These are phyloP conservation scores for Thecocarcelia acutangulata DNA, from an alignment of 2,888 invertebrate species.

Conservation along the genomic window DNA sequence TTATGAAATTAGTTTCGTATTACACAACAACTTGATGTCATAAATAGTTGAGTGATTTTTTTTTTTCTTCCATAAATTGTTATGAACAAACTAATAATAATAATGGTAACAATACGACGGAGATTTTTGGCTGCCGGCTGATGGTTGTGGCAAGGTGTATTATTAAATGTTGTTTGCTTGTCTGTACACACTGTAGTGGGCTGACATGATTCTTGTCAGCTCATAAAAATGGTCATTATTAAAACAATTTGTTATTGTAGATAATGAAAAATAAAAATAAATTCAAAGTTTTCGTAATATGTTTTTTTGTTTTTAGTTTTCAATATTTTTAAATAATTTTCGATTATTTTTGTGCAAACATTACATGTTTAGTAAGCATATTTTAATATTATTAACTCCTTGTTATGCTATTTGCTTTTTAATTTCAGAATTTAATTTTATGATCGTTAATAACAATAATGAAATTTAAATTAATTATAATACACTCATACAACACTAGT, in stretches of 20 bases:
- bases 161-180: constrained; percentile 33
- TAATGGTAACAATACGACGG: neutral
- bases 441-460: constrained; percentile 51
- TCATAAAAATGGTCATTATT: constrained; percentile 51
- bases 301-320: neutral
- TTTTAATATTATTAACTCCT: neutral
- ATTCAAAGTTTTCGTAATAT: constrained; percentile 8
- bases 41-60: neutral
- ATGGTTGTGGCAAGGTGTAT: constrained; percentile 29
- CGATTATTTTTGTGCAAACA: neutral
- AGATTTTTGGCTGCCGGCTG: constrained; percentile 19
- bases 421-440: constrained; percentile 35
- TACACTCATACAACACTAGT: neutral
- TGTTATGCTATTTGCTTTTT: neutral
- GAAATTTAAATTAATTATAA: constrained; percentile 5
- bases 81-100: neutral
- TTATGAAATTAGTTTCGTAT: neutral
- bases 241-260: constrained; percentile 37
- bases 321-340: neutral
- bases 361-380: no score
- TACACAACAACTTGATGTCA: neutral
- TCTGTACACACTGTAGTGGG: constrained; percentile 34
- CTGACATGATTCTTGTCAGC: constrained; percentile 56
- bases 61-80: neutral
- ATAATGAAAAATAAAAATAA: neutral